These are phyloP conservation scores for Diabrotica virgifera DNA, from an alignment of 1,140 invertebrate genomes.

Conservation along the genomic window DNA sequence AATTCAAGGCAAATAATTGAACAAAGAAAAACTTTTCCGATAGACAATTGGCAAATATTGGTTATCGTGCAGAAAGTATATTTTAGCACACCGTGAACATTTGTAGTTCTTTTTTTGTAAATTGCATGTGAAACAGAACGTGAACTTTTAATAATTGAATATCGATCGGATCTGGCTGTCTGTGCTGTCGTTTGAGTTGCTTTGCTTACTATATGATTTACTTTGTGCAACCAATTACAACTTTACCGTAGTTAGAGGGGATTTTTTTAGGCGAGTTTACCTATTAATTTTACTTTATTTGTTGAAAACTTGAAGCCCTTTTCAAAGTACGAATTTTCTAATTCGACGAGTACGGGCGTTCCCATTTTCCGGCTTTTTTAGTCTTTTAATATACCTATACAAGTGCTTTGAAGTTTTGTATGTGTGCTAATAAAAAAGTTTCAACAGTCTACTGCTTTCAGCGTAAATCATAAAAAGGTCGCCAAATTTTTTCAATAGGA, in stretches of 20 bases:
- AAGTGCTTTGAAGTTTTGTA: constrained; percentile 10
- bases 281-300: constrained; percentile 33
- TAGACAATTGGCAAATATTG: constrained; percentile 2
- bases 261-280: constrained; percentile 27
- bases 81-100: constrained; percentile 2
- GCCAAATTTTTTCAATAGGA: no score
- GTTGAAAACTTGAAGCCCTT: constrained; percentile 20
- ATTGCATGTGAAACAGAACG: constrained; percentile 27
- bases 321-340: constrained; percentile 29
- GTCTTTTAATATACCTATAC: constrained; percentile 8
- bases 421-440: not conserved
- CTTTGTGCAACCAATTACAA: constrained; percentile 33
- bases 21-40: not conserved
- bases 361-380: constrained; percentile 11
- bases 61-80: constrained; percentile 2
- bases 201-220: constrained; percentile 29
- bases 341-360: constrained; percentile 26
- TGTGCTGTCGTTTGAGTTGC: constrained; percentile 13
- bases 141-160: constrained; percentile 34
- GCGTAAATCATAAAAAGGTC: no score
- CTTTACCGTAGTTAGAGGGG: constrained; percentile 19
- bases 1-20: not conserved
- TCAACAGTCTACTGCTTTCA: not conserved
- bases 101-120: constrained; percentile 10
- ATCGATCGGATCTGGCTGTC: constrained; percentile 21